Evolutionary conservation across 2,113 vertebrate species (phyloP).

Genomic region (Megaleporinus macrocephalus): DNA sequence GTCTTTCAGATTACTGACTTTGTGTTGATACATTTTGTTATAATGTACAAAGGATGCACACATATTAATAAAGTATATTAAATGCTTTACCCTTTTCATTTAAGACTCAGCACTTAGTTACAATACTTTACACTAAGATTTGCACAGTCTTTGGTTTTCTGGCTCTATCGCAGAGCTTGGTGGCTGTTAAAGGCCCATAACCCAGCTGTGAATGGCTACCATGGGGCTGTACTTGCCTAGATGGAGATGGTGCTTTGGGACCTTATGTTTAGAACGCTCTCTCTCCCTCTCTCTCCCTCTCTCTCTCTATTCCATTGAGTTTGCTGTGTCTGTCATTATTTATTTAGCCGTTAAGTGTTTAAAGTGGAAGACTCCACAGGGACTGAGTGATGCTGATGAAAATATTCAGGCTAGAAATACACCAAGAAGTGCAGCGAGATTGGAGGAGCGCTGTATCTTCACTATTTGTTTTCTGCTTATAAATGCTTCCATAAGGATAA

Average conservation of each 20-base stretch:
- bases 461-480: conserved; percentile 30
- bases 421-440: conserved; percentile 35
- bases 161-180: conserved; percentile 78
- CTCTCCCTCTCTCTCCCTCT: conserved; percentile 37
- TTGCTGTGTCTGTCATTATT: conserved; percentile 81
- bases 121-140: background rate
- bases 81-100: too few relatives aligned
- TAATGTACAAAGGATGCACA: too few relatives aligned
- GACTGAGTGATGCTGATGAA: conserved; percentile 74
- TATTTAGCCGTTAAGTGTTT: conserved; percentile 91
- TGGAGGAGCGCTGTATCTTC: background rate
- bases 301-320: conserved; percentile 66
- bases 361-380: conserved; percentile 79
- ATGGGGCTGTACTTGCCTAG: conserved; percentile 86
- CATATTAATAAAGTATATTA: background rate
- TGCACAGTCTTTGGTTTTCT: background rate
- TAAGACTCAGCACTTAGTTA: too few relatives aligned
- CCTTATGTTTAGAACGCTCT: conserved; percentile 62
- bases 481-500: conserved; percentile 17
- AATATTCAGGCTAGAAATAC: conserved; percentile 64
- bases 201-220: conserved; percentile 83
- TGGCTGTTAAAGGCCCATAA: conserved; percentile 89
- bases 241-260: conserved; percentile 86
- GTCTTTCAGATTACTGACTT: too few relatives aligned
- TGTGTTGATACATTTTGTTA: too few relatives aligned